Conservation (phyloP, 1,140 invertebrate genomes). For the Panagrolaimus sp. region DNA sequence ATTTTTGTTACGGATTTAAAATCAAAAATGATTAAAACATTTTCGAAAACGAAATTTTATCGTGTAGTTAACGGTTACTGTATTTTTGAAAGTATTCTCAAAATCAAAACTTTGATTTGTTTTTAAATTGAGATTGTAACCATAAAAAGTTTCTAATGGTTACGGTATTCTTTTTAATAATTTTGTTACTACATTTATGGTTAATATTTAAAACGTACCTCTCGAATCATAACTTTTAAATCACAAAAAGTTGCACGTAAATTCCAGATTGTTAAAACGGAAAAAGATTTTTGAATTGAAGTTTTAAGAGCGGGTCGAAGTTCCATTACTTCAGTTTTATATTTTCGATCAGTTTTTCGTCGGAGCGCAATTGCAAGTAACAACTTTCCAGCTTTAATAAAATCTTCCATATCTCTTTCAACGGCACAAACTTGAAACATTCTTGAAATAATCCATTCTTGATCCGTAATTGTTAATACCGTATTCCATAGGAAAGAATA, state of each 20-base stretch:
- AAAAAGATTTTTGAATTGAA: conserved; percentile 46
- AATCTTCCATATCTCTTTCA: conserved; percentile 35
- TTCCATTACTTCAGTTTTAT: conserved; percentile 36
- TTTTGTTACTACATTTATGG: conserved; percentile 11
- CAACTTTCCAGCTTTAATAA: conserved; percentile 32
- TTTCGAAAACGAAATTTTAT: too few relatives aligned
- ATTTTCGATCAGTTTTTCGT: conserved; percentile 40
- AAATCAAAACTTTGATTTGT: too few relatives aligned
- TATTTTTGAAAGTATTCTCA: too few relatives aligned
- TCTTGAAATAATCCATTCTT: conserved; percentile 46
- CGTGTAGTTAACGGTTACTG: too few relatives aligned
- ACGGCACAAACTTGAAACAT: conserved; percentile 46
- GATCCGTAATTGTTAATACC: conserved; percentile 41
- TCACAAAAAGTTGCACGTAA: conserved; percentile 51
- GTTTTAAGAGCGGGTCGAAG: conserved; percentile 28
- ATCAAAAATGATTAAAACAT: too few relatives aligned
- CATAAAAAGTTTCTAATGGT: too few relatives aligned
- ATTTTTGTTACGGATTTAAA: too few relatives aligned
- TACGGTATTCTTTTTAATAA: conserved; percentile 39
- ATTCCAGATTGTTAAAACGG: conserved; percentile 47
- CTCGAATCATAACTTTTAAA: conserved; percentile 41
- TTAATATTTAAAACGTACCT: conserved; percentile 17
- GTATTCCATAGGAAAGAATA: background rate
- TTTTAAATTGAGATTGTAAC: too few relatives aligned
- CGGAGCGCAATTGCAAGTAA: conserved; percentile 44